Conservation (phyloP, 1,140 invertebrate genomes). For the Caligus rogercresseyi region DNA sequence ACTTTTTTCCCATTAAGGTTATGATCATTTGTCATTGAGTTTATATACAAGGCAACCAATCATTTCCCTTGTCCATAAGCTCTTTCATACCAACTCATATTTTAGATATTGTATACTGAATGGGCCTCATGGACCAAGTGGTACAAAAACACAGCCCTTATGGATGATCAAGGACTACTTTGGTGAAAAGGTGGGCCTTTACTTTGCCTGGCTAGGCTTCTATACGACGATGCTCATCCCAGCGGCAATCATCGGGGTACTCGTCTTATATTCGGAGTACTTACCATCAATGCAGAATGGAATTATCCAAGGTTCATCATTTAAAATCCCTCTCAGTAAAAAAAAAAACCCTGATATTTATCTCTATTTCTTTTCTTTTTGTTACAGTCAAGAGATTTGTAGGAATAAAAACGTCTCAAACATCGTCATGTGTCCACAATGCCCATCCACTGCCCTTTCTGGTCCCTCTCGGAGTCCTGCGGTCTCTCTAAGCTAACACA, state of each 20-base stretch:
- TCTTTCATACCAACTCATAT: too few relatives aligned
- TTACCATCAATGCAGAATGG: neutral
- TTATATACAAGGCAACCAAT: too few relatives aligned
- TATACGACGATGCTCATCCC: conserved; percentile 42
- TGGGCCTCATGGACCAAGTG: conserved; percentile 72
- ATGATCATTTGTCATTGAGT: too few relatives aligned
- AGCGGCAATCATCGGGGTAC: conserved; percentile 36
- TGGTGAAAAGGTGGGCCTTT: conserved; percentile 61
- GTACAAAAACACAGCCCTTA: conserved; percentile 75
- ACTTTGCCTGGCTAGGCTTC: conserved; percentile 44
- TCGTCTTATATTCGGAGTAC: conserved; percentile 41
- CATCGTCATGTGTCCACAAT: conserved; percentile 62
- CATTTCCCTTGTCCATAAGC: too few relatives aligned
- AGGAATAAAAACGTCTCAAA: conserved; percentile 33
- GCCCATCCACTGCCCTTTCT: conserved; percentile 69
- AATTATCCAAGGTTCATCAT: neutral
- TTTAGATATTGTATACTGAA: conserved; percentile 55
- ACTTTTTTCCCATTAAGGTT: too few relatives aligned
- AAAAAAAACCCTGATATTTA: too few relatives aligned
- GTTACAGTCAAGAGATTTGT: conserved; percentile 60
- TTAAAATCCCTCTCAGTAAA: too few relatives aligned
- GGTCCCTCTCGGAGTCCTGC: conserved; percentile 70
- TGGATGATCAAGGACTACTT: conserved; percentile 76
- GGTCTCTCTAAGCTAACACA: conserved; percentile 68
- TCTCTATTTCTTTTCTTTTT: too few relatives aligned